Conservation (phyloP, 2,113 vertebrate genomes). For the Riparia riparia region DNA sequence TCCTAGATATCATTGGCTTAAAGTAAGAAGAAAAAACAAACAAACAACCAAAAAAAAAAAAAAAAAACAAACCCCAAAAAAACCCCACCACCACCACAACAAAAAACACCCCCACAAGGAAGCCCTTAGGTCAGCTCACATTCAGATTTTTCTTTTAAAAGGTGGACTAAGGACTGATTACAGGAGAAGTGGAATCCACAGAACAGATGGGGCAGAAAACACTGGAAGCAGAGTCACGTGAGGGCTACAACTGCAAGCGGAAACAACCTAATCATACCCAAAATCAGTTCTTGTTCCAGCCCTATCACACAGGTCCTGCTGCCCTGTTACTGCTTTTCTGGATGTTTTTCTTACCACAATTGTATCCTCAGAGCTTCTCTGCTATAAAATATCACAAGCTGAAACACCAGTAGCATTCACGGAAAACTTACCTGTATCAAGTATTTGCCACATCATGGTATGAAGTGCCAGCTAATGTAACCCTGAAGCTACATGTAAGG, state of each 20-base stretch:
- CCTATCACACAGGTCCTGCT: neutral
- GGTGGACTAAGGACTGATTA: neutral
- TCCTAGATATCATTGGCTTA: neutral
- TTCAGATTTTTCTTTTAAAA: neutral
- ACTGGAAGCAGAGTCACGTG: neutral
- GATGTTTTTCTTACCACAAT: neutral
- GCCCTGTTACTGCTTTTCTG: neutral
- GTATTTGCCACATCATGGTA: neutral
- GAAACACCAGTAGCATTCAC: neutral
- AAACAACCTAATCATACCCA: neutral
- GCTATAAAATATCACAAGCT: neutral
- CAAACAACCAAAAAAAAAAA: too few relatives aligned
- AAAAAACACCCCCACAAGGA: neutral
- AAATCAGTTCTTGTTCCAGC: neutral
- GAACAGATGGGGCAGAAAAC: neutral
- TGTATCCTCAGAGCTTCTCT: neutral
- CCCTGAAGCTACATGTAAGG: neutral
- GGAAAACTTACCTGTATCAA: neutral
- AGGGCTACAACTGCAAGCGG: neutral
- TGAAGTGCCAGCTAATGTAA: neutral
- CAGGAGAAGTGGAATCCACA: neutral
- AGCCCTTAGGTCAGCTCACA: neutral
- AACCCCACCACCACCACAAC: too few relatives aligned
- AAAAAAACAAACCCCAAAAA: too few relatives aligned
- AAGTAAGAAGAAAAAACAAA: neutral